Percentiles rank a stretch among this genome's conserved stretches.
phyloP scores from a whole-genome alignment of 2,888 invertebrate species.

The Cremastobaeus sp. region DNA sequence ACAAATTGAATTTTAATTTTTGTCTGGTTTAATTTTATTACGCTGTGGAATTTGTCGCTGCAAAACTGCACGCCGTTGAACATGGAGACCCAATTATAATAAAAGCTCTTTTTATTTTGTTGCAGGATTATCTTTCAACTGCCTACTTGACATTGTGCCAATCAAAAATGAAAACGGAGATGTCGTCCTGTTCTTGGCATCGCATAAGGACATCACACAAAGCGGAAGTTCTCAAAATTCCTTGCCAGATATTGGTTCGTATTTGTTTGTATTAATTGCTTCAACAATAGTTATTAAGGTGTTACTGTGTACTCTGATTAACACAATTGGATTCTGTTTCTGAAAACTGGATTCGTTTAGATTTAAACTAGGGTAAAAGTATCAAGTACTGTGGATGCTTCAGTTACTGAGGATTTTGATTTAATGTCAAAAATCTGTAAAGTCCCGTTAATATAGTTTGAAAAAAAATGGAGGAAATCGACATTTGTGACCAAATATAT shows the following conservation, averaged over 20 bases:
- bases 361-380: no score
- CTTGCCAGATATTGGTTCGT: slow-evolving; percentile 92
- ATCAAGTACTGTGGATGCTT: no score
- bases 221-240: slow-evolving; percentile 82
- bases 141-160: slow-evolving; percentile 97
- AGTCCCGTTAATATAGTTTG: no score
- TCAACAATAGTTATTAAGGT: not conserved
- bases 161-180: slow-evolving; percentile 99
- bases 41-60: not conserved
- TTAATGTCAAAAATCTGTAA: no score
- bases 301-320: no score
- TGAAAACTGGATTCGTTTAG: no score
- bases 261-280: slow-evolving; percentile 41
- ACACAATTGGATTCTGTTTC: no score
- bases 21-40: not conserved
- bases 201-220: slow-evolving; percentile 97
- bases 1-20: not conserved
- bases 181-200: slow-evolving; percentile 96
- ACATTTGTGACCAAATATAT: no score
- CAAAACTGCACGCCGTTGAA: not conserved
- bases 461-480: no score
- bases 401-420: no score
- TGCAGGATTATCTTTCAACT: slow-evolving; percentile 95
- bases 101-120: slow-evolving; percentile 40
- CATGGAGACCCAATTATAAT: not conserved